Conservation (phyloP, 2,113 vertebrate species). For the Puma concolor region DNA sequence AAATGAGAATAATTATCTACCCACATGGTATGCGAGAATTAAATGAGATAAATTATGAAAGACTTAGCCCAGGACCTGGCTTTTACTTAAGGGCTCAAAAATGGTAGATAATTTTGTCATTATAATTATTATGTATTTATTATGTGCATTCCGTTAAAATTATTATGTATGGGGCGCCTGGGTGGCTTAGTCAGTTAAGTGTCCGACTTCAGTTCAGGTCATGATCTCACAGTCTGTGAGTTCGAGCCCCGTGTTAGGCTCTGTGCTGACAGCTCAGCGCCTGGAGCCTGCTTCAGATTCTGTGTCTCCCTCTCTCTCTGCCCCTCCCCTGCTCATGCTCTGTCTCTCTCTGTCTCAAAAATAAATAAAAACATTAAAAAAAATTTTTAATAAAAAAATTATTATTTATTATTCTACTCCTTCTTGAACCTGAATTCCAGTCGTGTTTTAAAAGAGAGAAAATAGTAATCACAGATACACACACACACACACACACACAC, state of each 20-base stretch:
- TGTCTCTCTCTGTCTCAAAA: too few species aligned
- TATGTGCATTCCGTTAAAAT: background rate
- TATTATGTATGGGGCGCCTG: background rate
- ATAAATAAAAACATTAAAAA: too few species aligned
- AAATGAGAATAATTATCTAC: conserved; percentile 39
- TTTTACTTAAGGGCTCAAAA: conserved; percentile 6
- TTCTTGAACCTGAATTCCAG: background rate
- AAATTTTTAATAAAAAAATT: background rate
- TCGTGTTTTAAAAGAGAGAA: conserved; percentile 6
- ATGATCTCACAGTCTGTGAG: too few species aligned
- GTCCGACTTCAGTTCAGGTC: too few species aligned
- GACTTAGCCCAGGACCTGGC: background rate
- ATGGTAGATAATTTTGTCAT: background rate
- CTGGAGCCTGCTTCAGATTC: too few species aligned
- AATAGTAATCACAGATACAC: background rate
- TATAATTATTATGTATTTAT: background rate
- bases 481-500: background rate
- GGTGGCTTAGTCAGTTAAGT: too few species aligned
- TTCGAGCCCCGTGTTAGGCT: too few species aligned
- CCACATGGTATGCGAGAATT: background rate
- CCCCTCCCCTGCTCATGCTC: too few species aligned
- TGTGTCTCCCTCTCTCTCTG: too few species aligned
- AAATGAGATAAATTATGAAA: conserved; percentile 34
- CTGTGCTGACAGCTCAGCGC: too few species aligned
- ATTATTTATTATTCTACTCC: background rate